Conservation (phyloP, 1,140 invertebrate species). For the Atta cephalotes region DNA sequence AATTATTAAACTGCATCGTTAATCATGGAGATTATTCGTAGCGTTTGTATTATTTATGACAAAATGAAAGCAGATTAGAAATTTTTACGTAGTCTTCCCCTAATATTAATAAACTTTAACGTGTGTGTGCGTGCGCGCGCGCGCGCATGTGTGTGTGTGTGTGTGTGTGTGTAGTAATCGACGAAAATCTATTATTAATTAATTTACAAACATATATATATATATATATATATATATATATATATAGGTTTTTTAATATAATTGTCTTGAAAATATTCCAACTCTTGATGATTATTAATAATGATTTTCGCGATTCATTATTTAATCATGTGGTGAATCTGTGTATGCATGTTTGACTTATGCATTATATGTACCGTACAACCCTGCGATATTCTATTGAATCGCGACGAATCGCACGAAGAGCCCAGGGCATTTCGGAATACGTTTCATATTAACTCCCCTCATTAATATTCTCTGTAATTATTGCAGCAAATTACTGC, state of each 20-base stretch:
- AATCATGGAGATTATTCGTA: slow-evolving; percentile 24
- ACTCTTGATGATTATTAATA: not conserved
- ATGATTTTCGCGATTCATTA: slow-evolving; percentile 4
- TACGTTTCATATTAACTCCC: slow-evolving; percentile 45
- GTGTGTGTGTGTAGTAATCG: too few relatives aligned
- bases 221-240: too few relatives aligned
- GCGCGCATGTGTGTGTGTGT: too few relatives aligned
- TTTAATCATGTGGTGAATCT: not conserved
- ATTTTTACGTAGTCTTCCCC: not conserved
- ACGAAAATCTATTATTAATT: too few relatives aligned
- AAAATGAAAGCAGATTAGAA: not conserved
- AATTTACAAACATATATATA: too few relatives aligned
- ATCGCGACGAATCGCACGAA: slow-evolving; percentile 34
- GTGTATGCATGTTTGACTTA: not conserved
- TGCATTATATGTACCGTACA: not conserved
- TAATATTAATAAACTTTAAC: not conserved
- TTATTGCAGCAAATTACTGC: slow-evolving; percentile 49
- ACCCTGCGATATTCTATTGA: slow-evolving; percentile 27
- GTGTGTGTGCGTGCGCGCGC: too few relatives aligned
- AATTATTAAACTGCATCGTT: slow-evolving; percentile 53
- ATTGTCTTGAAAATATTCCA: not conserved
- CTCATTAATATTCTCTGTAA: slow-evolving; percentile 59
- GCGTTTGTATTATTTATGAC: not conserved
- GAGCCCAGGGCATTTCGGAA: slow-evolving; percentile 17
- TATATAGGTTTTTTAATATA: not conserved